Base-by-base conservation (phyloP, 2,888 invertebrate species). In the Drosophila cracens region DNA sequence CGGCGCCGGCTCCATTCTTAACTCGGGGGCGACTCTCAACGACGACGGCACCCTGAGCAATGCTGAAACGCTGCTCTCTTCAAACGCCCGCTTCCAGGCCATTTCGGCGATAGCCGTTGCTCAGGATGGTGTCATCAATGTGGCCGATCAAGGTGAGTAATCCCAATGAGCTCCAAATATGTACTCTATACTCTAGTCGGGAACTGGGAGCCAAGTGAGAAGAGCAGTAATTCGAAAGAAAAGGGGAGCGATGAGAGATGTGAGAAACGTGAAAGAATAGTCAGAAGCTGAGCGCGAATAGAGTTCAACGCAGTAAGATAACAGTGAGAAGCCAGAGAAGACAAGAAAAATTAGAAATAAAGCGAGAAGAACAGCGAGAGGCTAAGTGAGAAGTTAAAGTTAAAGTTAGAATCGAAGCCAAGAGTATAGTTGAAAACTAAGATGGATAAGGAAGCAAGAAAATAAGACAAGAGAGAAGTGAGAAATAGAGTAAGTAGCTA, bases 81-180 rank as follows among this genome's bases (percentile, higher is more conserved):
- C 98, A 6, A 98, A 98, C 92, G 98, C 98, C 0, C 96, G 97
- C 92, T 97, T 98, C 93, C 97, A 96, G 87, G 96, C 97, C 7
- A 97, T 97, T 91, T 97, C 97, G 46, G 97, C 98, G 16, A 94
- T 99, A 49, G 97, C 98, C 16, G 98, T 99, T 46, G 98, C 98
- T 36, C 98, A 99, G 40, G 98, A 98, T 92, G 98, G 99, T n/a
- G 97, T 98, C 65, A 94, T 99, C 53, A 97, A 99, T 93, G 96
- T 99, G 60, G 98, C 99, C 46, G 99, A 99, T 94, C 98, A 98
- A 95, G 97, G 97, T 94, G 93, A 94, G 94, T 91, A 4, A 46
- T 16, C 46, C 46, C 38, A 13, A 34, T 34, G 5, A 13, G 8
- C 7, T 49, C 13, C 13, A 8, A 8, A 38, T 33, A 21, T 10